Evolutionary conservation across 1,140 invertebrate genomes (phyloP).

Genomic region (Megalonaias nervosa): DNA sequence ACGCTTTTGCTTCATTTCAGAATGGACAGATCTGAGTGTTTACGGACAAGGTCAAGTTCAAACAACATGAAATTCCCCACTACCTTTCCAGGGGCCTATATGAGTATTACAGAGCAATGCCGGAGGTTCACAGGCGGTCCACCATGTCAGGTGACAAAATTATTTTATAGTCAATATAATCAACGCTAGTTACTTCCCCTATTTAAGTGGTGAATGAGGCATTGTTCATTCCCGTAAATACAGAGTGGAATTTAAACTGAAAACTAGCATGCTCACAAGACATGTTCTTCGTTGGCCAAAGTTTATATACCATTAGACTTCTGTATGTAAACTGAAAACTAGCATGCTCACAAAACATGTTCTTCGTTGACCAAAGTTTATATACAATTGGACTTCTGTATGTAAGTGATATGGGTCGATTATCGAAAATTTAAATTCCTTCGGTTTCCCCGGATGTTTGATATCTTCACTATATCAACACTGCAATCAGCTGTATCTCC

Average conservation of each 20-base stretch:
- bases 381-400: too few relatives aligned
- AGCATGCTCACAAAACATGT: not conserved
- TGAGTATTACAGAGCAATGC: constrained; percentile 55
- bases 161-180: too few relatives aligned
- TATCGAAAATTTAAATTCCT: too few relatives aligned
- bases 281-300: not conserved
- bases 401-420: too few relatives aligned
- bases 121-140: constrained; percentile 53
- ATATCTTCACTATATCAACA: too few relatives aligned
- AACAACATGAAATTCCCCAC: constrained; percentile 50
- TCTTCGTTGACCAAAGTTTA: too few relatives aligned
- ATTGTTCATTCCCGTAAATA: not conserved
- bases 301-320: too few relatives aligned
- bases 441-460: too few relatives aligned
- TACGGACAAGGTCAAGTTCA: constrained; percentile 39
- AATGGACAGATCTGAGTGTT: constrained; percentile 49
- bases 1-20: constrained; percentile 24
- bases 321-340: not conserved
- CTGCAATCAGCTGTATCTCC: too few relatives aligned
- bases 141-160: constrained; percentile 47
- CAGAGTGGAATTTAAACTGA: not conserved
- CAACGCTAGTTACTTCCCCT: too few relatives aligned
- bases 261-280: not conserved
- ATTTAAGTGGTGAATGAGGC: too few relatives aligned
- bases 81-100: constrained; percentile 53